Conservation (phyloP, 2,888 invertebrate species). For the Aphrophora alni region DNA sequence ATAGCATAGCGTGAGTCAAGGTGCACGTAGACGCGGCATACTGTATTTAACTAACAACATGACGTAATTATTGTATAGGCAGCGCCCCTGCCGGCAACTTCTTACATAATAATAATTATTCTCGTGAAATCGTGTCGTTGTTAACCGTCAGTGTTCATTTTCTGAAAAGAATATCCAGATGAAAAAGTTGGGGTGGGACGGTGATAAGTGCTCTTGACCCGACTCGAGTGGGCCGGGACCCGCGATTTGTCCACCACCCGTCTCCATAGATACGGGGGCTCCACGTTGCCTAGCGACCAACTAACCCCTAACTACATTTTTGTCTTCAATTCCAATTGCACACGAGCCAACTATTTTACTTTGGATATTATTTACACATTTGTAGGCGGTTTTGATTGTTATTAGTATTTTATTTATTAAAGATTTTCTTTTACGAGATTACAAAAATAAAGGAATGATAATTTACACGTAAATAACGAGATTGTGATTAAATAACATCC, state of each 20-base stretch:
- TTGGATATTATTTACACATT: too few species aligned
- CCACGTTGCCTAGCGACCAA: not conserved
- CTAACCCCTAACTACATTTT: not conserved
- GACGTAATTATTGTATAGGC: not conserved
- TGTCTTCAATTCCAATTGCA: not conserved
- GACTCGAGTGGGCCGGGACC: conserved; percentile 38
- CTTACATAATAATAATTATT: not conserved
- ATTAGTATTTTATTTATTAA: too few species aligned
- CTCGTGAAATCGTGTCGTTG: not conserved
- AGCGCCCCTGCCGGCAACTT: not conserved
- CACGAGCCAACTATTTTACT: not conserved
- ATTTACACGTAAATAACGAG: too few species aligned
- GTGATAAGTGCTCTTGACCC: conserved; percentile 33
- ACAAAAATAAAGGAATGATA: too few species aligned
- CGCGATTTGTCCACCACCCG: conserved; percentile 33
- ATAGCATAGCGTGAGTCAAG: too few species aligned
- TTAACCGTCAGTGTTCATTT: not conserved
- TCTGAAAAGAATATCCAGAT: not conserved
- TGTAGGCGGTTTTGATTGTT: too few species aligned
- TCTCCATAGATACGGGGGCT: not conserved
- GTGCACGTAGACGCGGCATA: too few species aligned
- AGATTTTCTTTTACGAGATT: too few species aligned
- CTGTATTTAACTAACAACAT: not conserved
- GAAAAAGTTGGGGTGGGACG: not conserved
- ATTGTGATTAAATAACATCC: too few species aligned